Evolutionary conservation across 2,113 vertebrate species (phyloP).

Genomic region (Notothenia coriiceps): DNA sequence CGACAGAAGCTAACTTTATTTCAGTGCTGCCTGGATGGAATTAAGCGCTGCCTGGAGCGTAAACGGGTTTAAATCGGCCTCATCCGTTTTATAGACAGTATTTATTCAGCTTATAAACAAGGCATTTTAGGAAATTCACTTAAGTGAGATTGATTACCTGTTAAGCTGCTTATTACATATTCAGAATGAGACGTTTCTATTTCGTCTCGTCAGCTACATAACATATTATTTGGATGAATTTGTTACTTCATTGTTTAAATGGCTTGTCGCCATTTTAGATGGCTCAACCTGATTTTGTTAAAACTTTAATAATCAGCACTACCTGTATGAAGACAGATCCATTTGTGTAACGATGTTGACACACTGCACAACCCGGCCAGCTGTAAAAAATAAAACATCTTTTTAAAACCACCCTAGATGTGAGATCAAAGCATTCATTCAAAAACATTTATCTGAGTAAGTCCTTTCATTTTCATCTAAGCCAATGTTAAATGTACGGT

Average conservation of each 20-base stretch:
- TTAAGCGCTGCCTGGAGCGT: not conserved
- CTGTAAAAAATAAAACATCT: too few species aligned
- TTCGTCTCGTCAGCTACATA: not conserved
- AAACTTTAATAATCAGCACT: not conserved
- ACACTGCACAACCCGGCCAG: not conserved
- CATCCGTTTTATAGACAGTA: not conserved
- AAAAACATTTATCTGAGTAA: not conserved
- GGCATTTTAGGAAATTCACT: not conserved
- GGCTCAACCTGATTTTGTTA: not conserved
- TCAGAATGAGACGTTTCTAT: not conserved
- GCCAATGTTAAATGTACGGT: not conserved
- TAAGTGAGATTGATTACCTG: not conserved
- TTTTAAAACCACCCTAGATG: too few species aligned
- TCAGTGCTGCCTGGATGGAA: not conserved
- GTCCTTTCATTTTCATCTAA: too few species aligned
- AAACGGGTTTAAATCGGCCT: constrained; percentile 8
- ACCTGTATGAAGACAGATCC: not conserved
- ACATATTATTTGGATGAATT: not conserved
- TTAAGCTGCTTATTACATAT: not conserved
- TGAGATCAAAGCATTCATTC: too few species aligned
- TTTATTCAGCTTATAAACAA: not conserved
- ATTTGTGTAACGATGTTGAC: not conserved
- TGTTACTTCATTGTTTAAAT: not conserved
- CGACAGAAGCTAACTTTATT: constrained; percentile 2
- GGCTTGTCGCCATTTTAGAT: not conserved